These are phyloP conservation scores for Stegostoma tigrinum DNA, from an alignment of 2,113 vertebrate species.

Conservation along the genomic window DNA sequence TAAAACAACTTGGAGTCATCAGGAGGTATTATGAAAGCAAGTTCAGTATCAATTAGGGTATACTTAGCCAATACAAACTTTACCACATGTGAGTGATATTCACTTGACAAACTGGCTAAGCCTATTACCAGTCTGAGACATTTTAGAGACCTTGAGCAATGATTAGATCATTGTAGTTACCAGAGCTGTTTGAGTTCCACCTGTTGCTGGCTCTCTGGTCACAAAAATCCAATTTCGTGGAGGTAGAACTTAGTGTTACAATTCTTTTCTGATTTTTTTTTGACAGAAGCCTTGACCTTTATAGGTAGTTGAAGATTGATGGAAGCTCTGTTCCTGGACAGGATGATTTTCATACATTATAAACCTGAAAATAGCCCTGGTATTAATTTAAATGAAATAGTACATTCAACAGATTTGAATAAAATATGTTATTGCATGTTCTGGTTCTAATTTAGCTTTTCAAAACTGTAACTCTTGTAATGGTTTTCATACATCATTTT, in stretches of 20 bases:
- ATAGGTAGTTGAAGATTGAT: neutral
- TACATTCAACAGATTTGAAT: neutral
- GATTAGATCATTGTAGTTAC: neutral
- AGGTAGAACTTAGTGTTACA: neutral
- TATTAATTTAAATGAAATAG: neutral
- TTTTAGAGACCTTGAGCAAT: neutral
- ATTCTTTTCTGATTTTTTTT: neutral
- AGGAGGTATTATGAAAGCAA: neutral
- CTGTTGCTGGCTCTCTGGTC: neutral
- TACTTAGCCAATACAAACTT: neutral
- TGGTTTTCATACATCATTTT: neutral
- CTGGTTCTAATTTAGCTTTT: neutral
- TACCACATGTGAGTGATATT: neutral
- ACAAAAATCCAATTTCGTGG: neutral
- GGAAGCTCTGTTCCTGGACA: neutral
- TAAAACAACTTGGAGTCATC: neutral
- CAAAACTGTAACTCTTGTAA: neutral
- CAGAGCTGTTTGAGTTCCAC: neutral
- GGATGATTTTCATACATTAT: neutral
- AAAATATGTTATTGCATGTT: neutral
- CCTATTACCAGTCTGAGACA: neutral
- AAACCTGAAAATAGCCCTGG: neutral
- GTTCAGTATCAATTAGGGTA: neutral
- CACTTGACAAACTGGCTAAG: neutral
- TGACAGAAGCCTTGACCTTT: neutral